Base-by-base conservation (phyloP, 2,888 invertebrate species). In the Laspeyria flexula region DNA sequence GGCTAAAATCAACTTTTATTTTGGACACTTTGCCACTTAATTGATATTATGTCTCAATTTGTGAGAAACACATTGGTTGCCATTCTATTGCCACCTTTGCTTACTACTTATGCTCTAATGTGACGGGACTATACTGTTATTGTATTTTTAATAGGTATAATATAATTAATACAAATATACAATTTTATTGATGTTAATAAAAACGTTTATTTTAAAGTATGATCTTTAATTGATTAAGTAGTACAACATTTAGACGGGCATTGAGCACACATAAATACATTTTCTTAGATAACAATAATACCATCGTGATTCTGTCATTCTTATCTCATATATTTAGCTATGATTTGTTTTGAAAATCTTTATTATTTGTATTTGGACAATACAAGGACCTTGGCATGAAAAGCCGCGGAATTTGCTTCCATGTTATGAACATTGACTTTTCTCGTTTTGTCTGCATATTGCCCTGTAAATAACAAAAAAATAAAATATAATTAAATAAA, bases 331-430 rank as follows among this genome's bases (percentile, higher is more conserved):
- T 16, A 16, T 16, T 9, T 31, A 27, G 21, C 37, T 51, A 66
- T 43, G 68, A 68, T 75, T 81, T 81, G 60, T 75, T 79, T 16
- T 68, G 57, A 45, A 71, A 74, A 33, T 71, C 76, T 59, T 74
- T 81, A 40, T 68, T 76, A 41, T 64, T 77, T 9, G 63, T 60
- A 30, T 84, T 85, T 1, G 83, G 79, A 44, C 83, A 83, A 54
- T 80, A 82, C 9, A 85, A 58, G 1, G 79, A 62, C 55, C 78
- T 81, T 1, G 88, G 86, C 45, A 88, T 68, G 50, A 91, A 79
- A 44, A 85, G 70, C 45, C 81, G 77, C 1, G 87, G 79, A 29
- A 91, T 77, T 67, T 84, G 75, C 61, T 85, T 86, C 87, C 90
- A 86, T 4, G 85, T 77, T 37, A 85, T 70, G 10, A 72, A 71